Percentiles rank a stretch among this genome's conserved stretches.
Conservation (phyloP, 2,797 vertebrate genomes). For the Enteromius radiatus region DNA sequence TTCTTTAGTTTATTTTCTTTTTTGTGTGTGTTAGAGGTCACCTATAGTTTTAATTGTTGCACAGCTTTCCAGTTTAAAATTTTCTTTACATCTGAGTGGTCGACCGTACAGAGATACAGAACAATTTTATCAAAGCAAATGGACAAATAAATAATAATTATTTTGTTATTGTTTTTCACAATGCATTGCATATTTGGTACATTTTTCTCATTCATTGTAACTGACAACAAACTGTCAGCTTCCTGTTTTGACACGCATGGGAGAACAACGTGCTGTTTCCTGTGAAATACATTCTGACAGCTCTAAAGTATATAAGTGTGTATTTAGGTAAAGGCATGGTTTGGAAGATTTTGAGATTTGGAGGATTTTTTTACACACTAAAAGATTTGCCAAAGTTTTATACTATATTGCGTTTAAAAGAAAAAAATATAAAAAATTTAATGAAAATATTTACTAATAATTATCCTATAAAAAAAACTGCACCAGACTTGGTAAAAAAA, state of each 20-base stretch:
- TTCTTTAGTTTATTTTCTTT: background rate
- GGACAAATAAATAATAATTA: background rate
- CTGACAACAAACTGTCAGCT: background rate
- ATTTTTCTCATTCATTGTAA: background rate
- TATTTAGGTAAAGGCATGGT: background rate
- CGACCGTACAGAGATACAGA: background rate
- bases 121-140: background rate
- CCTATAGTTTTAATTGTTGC: background rate
- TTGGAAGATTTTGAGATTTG: background rate
- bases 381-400: background rate
- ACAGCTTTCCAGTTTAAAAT: background rate
- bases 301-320: background rate
- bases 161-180: background rate
- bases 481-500: background rate
- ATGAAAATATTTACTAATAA: background rate
- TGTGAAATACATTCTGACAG: background rate
- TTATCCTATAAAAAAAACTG: background rate
- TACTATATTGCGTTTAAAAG: background rate
- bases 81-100: background rate
- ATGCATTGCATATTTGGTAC: background rate
- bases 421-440: no score
- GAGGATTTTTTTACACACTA: background rate
- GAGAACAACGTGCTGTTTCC: background rate
- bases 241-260: background rate
- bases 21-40: background rate